Conservation (phyloP, 2,797 vertebrate species). For the Pseudochromis fuscus region DNA sequence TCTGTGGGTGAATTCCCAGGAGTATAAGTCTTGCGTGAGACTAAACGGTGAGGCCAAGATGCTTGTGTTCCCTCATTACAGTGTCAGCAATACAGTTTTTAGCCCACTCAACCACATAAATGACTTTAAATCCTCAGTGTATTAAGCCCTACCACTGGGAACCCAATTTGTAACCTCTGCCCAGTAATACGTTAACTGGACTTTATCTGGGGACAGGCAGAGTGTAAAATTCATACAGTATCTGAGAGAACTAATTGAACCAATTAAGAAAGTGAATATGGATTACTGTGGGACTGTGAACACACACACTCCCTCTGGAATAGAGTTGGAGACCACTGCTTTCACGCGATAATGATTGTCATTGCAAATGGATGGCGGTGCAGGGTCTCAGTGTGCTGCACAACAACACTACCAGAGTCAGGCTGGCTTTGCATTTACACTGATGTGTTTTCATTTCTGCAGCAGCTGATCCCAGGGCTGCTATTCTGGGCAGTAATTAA, state of each 20-base stretch:
- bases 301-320: slow-evolving; percentile 64
- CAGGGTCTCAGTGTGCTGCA: slow-evolving; percentile 40
- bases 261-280: slow-evolving; percentile 82
- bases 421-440: slow-evolving; percentile 56
- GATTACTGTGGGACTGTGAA: slow-evolving; percentile 72
- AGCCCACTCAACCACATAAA: slow-evolving; percentile 79
- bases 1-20: slow-evolving; percentile 51
- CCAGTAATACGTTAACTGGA: slow-evolving; percentile 79
- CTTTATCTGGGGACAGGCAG: slow-evolving; percentile 80
- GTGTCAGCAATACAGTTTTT: slow-evolving; percentile 79
- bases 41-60: slow-evolving; percentile 56
- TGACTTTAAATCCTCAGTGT: slow-evolving; percentile 78
- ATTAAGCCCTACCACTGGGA: slow-evolving; percentile 74
- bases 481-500: slow-evolving; percentile 73
- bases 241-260: slow-evolving; percentile 82
- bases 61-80: slow-evolving; percentile 73
- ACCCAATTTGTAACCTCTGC: slow-evolving; percentile 82
- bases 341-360: slow-evolving; percentile 71
- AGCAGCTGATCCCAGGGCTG: slow-evolving; percentile 69
- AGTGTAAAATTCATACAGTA: slow-evolving; percentile 82
- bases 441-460: slow-evolving; percentile 67
- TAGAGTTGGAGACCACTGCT: slow-evolving; percentile 67
- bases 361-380: slow-evolving; percentile 67
- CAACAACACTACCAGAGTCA: slow-evolving; percentile 38
- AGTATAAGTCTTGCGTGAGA: slow-evolving; percentile 37